These are phyloP conservation scores for Xanthorhoe designata DNA, from an alignment of 2,888 invertebrate genomes.

Conservation along the genomic window DNA sequence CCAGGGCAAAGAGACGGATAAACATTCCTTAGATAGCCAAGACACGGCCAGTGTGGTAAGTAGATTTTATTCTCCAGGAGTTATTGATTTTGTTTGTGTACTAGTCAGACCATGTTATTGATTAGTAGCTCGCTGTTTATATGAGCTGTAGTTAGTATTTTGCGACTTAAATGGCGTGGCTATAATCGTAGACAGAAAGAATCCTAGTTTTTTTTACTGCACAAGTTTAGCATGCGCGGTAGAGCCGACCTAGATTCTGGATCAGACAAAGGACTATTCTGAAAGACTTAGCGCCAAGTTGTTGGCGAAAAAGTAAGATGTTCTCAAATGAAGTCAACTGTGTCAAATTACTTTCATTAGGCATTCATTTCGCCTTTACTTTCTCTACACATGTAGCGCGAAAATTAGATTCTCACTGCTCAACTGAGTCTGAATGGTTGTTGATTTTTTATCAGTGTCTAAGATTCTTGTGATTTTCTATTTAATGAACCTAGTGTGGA, in stretches of 20 bases:
- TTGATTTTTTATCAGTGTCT: neutral
- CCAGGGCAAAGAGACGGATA: slow-evolving; percentile 79
- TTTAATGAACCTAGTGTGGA: no score
- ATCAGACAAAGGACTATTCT: slow-evolving; percentile 33
- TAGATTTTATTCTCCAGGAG: slow-evolving; percentile 52
- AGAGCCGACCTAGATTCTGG: slow-evolving; percentile 60
- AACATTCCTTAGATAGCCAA: slow-evolving; percentile 82
- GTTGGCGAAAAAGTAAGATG: slow-evolving; percentile 15
- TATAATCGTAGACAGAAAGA: neutral
- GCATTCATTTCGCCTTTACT: slow-evolving; percentile 33
- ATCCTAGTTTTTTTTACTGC: neutral
- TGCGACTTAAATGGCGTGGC: neutral
- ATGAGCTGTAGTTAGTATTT: slow-evolving; percentile 20
- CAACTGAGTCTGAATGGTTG: slow-evolving; percentile 7
- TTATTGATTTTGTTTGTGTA: slow-evolving; percentile 46
- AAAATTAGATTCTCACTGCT: slow-evolving; percentile 19
- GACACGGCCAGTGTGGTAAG: slow-evolving; percentile 84
- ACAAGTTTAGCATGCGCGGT: slow-evolving; percentile 21
- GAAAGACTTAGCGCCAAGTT: slow-evolving; percentile 1
- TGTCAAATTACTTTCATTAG: slow-evolving; percentile 38
- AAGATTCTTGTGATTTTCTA: neutral
- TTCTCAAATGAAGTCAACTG: slow-evolving; percentile 6
- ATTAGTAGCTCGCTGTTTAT: slow-evolving; percentile 58
- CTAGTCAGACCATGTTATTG: slow-evolving; percentile 64
- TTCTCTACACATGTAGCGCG: slow-evolving; percentile 37